phyloP scores from a whole-genome alignment of 1,140 invertebrate genomes.

The Brachionus plicatilis region DNA sequence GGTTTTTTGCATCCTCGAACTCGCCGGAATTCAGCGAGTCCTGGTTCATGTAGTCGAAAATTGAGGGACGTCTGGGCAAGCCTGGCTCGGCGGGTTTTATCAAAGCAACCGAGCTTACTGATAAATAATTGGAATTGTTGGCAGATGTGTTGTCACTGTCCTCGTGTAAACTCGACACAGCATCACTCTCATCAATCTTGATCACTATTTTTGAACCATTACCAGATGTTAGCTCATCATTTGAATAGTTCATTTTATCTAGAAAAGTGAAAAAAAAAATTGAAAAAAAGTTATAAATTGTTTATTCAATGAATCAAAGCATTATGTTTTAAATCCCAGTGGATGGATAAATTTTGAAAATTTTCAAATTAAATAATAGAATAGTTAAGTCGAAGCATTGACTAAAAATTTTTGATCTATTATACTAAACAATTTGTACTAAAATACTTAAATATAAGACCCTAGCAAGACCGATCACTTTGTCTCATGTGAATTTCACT shows the following conservation, averaged over 20 bases:
- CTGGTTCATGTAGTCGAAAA: constrained; percentile 9
- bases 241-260: constrained; percentile 5
- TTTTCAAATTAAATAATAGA: not conserved
- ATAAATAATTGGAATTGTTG: not conserved
- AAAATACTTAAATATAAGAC: not conserved
- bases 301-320: not conserved
- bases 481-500: not conserved
- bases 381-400: not conserved
- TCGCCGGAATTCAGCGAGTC: not conserved
- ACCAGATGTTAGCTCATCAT: not conserved
- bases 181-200: not conserved
- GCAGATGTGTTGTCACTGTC: not conserved
- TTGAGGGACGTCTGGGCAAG: not conserved
- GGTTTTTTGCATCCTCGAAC: not conserved
- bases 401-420: not conserved
- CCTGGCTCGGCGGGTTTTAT: not conserved
- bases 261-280: not conserved
- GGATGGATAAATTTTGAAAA: not conserved
- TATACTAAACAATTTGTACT: not conserved
- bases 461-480: not conserved
- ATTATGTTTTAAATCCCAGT: constrained; percentile 1
- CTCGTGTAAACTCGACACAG: not conserved
- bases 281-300: not conserved
- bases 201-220: not conserved
- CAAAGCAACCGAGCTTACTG: not conserved